These are phyloP conservation scores for Sialis lutaria DNA, from an alignment of 2,888 invertebrate genomes.

Conservation along the genomic window DNA sequence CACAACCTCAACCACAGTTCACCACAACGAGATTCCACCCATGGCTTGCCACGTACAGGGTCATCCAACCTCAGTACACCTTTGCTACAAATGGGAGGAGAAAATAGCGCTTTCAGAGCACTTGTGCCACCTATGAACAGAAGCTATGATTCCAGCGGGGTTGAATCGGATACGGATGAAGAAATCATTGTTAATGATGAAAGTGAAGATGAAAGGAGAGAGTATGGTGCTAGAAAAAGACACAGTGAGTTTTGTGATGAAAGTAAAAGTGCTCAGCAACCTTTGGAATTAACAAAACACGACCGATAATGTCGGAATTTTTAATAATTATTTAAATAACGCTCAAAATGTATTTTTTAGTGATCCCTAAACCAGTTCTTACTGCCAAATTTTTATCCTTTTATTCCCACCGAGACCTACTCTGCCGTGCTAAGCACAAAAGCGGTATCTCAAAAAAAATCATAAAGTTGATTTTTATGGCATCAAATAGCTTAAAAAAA, in stretches of 20 bases:
- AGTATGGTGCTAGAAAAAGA: slow-evolving; percentile 20
- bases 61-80: slow-evolving; percentile 23
- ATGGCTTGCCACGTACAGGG: slow-evolving; percentile 38
- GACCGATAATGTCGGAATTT: slow-evolving; percentile 35
- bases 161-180: slow-evolving; percentile 46
- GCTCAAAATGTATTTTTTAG: too few relatives aligned
- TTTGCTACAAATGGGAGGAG: slow-evolving; percentile 59
- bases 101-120: slow-evolving; percentile 75
- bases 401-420: too few relatives aligned
- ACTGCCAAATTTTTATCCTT: too few relatives aligned
- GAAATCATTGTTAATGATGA: slow-evolving; percentile 77
- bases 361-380: too few relatives aligned
- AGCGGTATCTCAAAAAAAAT: too few relatives aligned
- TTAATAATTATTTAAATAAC: background rate
- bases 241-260: slow-evolving; percentile 12
- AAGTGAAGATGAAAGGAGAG: slow-evolving; percentile 41
- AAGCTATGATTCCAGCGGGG: slow-evolving; percentile 27
- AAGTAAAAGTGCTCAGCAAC: slow-evolving; percentile 27
- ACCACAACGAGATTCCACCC: slow-evolving; percentile 44
- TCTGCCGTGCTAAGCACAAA: too few relatives aligned
- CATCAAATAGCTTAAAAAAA: too few relatives aligned
- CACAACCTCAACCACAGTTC: slow-evolving; percentile 26
- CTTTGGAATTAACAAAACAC: slow-evolving; percentile 54
- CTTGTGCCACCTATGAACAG: slow-evolving; percentile 39
- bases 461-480: too few relatives aligned